Conservation (phyloP, 2,113 vertebrate genomes). For the Regulus satrapa region DNA sequence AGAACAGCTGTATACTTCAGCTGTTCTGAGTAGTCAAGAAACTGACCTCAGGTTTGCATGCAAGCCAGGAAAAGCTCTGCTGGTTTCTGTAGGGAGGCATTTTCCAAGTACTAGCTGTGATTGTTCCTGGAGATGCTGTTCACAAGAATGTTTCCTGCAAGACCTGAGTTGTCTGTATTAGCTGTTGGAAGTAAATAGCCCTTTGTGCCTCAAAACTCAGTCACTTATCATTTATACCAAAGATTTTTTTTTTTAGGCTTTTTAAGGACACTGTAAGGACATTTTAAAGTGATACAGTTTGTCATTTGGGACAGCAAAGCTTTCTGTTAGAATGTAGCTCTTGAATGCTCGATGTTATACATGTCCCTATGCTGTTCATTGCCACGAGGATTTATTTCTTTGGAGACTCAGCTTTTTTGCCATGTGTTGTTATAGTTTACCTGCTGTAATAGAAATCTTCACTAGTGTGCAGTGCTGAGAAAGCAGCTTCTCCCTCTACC, state of each 20-base stretch:
- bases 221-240: background rate
- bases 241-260: background rate
- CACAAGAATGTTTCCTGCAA: background rate
- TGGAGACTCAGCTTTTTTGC: background rate
- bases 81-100: background rate
- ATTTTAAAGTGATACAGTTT: background rate
- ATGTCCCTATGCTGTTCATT: background rate
- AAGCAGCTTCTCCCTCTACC: background rate
- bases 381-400: background rate
- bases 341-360: background rate
- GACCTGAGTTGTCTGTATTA: background rate
- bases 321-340: background rate
- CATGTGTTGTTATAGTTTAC: accelerated
- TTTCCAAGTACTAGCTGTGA: background rate
- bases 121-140: background rate
- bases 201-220: background rate
- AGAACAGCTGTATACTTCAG: background rate
- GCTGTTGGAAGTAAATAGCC: background rate
- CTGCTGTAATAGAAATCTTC: background rate
- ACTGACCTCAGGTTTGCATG: background rate
- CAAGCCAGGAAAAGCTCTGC: background rate
- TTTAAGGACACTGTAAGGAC: too few relatives aligned
- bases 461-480: background rate
- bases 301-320: background rate
- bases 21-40: background rate